A percentile compares a stretch with the other conserved stretches of the same genome.
These are phyloP conservation scores for Drosophila stalkeri DNA, from an alignment of 2,888 invertebrate species.

Conservation along the genomic window DNA sequence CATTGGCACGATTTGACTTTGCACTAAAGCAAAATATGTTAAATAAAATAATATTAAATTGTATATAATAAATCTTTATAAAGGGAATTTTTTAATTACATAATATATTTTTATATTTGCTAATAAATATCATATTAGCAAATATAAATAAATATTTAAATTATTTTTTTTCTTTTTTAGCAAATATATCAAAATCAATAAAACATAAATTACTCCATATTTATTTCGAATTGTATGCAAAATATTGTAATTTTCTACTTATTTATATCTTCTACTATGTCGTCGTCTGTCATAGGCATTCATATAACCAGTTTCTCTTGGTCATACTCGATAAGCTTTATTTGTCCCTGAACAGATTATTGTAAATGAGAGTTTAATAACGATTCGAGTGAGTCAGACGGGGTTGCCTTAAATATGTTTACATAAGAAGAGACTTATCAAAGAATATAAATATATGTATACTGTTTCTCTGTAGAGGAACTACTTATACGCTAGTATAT, in stretches of 20 bases:
- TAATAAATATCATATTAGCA: neutral
- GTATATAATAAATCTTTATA: neutral
- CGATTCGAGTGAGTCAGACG: neutral
- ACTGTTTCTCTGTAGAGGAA: neutral
- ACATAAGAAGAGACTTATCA: neutral
- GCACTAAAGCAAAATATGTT: neutral
- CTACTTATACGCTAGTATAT: too few species aligned
- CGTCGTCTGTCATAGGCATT: neutral
- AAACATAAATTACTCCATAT: too few species aligned
- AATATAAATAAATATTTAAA: neutral
- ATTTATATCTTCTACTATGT: neutral
- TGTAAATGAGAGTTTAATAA: neutral
- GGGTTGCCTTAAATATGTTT: neutral
- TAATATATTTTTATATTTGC: neutral
- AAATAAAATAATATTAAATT: neutral
- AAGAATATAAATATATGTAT: neutral
- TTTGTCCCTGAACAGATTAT: neutral
- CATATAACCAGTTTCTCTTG: neutral
- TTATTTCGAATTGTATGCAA: too few species aligned
- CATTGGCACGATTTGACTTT: conserved; percentile 34
- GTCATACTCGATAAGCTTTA: neutral
- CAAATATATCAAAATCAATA: too few species aligned
- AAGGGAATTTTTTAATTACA: neutral
- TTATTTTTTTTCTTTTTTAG: too few species aligned
- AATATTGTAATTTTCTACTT: too few species aligned